Evolutionary conservation across 2,888 invertebrate species (phyloP), one percentile per base, ranked within the genome.

Genomic region (Lochmaea crataegi): DNA sequence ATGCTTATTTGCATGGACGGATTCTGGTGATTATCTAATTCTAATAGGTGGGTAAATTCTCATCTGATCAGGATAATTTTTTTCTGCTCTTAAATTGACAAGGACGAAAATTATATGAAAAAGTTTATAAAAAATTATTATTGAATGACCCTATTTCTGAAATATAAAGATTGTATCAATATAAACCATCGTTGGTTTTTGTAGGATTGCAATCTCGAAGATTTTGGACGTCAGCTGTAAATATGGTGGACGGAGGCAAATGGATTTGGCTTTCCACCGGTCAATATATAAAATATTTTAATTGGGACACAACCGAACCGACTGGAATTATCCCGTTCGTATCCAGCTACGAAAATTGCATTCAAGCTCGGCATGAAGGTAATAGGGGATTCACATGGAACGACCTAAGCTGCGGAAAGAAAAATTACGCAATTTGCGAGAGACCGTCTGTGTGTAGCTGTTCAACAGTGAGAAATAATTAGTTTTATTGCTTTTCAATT

Each of bases 331-430:
- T 74, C 51, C 68, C 71, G 1, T 65, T 74, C 6, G 58, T 71
- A 7, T 41, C 64, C 9, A 64, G 26, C 45, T 68, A 64, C n/a
- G 74, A 74, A 48, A 57, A 71, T 18, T 74, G 74, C 56, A 74
- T 74, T 38, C 71, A 74, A 65, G 71, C 41, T 18, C 48, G 74
- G 26, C 71, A 71, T 18, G 74, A 71, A 41, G 71, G 70, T 26
- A 64, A 45, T 14, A 53, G 70, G 16, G 74, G 74, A 53, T 71
- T 74, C 48, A 74, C 74, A 11, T 74, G 74, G 74, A 74, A 74
- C 38, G 74, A 74, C 60, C 60, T 74, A 56, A 64, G 65, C 38
- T 74, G 74, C 56, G 53, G 58, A 12, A 26, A 32, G 2, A 53
- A 68, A 22, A 53, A 71, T 65, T 68, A 60, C 4, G 64, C 61